A percentile compares a stretch with the other conserved stretches of the same genome.
These are phyloP conservation scores for Meiosimyza decipiens DNA, from an alignment of 2,888 invertebrate species.

Conservation along the genomic window DNA sequence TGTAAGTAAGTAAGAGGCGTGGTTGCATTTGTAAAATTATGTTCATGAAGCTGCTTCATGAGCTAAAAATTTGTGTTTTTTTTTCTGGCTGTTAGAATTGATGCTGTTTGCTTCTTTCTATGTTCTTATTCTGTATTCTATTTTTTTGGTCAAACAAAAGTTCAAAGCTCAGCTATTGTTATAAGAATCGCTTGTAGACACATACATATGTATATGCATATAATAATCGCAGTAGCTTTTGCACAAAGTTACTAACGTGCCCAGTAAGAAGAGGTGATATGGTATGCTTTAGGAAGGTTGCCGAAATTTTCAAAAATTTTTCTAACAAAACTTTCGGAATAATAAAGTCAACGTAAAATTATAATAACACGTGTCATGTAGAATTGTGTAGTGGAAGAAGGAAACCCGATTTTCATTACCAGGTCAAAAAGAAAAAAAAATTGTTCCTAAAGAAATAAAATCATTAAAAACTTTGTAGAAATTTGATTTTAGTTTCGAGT, in stretches of 20 bases:
- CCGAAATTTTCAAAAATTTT: too few relatives aligned
- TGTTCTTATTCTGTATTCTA: neutral
- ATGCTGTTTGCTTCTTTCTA: conserved; percentile 2
- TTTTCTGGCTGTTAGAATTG: neutral
- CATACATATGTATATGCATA: neutral
- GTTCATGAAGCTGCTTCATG: conserved; percentile 15
- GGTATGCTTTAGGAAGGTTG: too few relatives aligned
- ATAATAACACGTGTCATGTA: too few relatives aligned
- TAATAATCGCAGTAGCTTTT: neutral
- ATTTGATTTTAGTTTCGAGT: too few relatives aligned
- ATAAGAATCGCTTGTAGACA: neutral
- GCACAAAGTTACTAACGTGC: neutral
- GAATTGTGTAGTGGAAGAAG: too few relatives aligned
- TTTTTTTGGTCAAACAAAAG: conserved; percentile 2
- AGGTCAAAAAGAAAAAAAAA: too few relatives aligned
- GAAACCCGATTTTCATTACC: too few relatives aligned
- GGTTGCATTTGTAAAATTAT: conserved; percentile 4
- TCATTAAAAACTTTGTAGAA: too few relatives aligned
- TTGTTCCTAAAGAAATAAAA: too few relatives aligned
- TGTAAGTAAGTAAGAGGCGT: neutral
- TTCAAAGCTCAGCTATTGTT: conserved; percentile 17
- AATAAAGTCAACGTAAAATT: too few relatives aligned
- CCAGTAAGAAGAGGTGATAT: too few relatives aligned
- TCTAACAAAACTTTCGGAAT: too few relatives aligned
- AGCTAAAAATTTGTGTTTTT: conserved; percentile 18